phyloP scores from a whole-genome alignment of 2,113 vertebrate genomes.

The Lophius piscatorius region DNA sequence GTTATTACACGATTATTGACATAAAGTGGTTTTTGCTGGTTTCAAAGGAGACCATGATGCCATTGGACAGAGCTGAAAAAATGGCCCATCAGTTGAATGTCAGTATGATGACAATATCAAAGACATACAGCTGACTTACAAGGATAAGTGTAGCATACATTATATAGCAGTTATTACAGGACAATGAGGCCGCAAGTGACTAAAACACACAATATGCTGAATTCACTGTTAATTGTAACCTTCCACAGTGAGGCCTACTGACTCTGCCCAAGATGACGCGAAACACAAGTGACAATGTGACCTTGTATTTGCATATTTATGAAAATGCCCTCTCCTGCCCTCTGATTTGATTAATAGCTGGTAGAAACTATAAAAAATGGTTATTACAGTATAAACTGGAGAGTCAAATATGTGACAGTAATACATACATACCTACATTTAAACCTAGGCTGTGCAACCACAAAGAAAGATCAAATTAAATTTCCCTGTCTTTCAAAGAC shows the following conservation, averaged over 20 bases:
- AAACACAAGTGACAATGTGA: conserved; percentile 48
- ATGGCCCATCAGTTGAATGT: conserved; percentile 42
- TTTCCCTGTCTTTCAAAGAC: conserved; percentile 49
- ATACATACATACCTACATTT: conserved; percentile 56
- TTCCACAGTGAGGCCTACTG: conserved; percentile 43
- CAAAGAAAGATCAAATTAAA: conserved; percentile 55
- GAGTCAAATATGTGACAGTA: conserved; percentile 63
- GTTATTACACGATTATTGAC: conserved; percentile 27
- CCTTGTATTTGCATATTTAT: conserved; percentile 79
- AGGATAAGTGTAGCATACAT: conserved; percentile 53
- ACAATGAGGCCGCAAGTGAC: conserved; percentile 54
- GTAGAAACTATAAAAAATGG: conserved; percentile 74
- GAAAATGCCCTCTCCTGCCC: conserved; percentile 72
- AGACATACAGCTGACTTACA: conserved; percentile 43
- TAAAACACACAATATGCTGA: conserved; percentile 48
- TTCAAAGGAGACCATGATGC: conserved; percentile 50
- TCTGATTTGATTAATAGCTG: conserved; percentile 75
- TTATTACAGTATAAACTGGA: conserved; percentile 67
- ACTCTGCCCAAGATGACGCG: conserved; percentile 28
- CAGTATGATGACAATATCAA: conserved; percentile 54
- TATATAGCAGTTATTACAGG: conserved; percentile 55
- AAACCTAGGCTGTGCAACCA: conserved; percentile 57
- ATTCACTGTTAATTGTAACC: conserved; percentile 27
- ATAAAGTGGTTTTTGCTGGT: conserved; percentile 68
- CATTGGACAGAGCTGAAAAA: conserved; percentile 43